phyloP scores from a whole-genome alignment of 1,140 invertebrate species.

The Ceratina australensis region DNA sequence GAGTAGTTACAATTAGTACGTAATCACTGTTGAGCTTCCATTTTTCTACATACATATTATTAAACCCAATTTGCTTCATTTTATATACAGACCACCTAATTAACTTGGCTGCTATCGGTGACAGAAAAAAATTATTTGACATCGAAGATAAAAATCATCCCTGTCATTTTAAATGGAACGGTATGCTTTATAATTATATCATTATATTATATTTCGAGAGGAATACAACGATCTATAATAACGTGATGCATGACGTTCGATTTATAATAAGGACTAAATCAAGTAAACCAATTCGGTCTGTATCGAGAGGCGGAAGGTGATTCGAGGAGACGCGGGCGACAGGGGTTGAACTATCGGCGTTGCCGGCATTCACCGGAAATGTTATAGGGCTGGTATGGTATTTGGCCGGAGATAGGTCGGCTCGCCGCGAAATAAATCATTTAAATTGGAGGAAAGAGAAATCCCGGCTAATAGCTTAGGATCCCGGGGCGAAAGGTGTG shows the following conservation, averaged over 20 bases:
- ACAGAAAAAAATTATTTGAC: no score
- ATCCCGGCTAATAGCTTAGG: slow-evolving; percentile 60
- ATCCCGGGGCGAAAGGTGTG: slow-evolving; percentile 32
- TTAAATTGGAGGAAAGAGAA: slow-evolving; percentile 64
- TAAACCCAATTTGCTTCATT: no score
- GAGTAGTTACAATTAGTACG: no score
- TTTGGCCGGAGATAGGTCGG: slow-evolving; percentile 44
- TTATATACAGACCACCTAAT: no score
- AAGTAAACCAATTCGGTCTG: not conserved
- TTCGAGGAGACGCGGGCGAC: not conserved
- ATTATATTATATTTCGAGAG: no score
- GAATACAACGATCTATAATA: no score
- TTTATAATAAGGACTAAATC: not conserved
- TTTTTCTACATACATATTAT: no score
- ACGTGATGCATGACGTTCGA: no score
- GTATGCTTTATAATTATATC: no score
- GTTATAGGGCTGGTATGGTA: slow-evolving; percentile 29
- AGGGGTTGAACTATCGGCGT: not conserved
- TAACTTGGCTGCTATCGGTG: no score
- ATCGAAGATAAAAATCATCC: no score
- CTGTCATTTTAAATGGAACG: no score
- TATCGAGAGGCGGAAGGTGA: not conserved
- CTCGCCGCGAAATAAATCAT: slow-evolving; percentile 60
- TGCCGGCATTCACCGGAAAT: slow-evolving; percentile 12
- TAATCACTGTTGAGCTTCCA: not conserved